phyloP scores from a whole-genome alignment of 2,113 vertebrate species.

The Myrmecobius fasciatus region DNA sequence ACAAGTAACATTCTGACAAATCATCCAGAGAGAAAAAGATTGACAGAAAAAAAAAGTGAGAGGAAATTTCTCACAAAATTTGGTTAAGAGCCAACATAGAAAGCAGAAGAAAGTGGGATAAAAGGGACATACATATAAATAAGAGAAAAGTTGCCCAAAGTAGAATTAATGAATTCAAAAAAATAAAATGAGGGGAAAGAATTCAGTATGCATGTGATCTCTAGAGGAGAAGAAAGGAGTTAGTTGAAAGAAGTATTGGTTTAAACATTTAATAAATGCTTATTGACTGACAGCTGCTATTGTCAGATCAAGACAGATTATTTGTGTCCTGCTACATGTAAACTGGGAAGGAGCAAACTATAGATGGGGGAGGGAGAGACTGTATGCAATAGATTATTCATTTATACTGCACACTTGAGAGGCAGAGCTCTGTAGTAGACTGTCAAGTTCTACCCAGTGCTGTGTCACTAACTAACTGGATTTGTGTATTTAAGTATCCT shows the following conservation, averaged over 20 bases:
- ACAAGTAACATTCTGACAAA: background rate
- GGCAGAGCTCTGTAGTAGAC: background rate
- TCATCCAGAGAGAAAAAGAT: background rate
- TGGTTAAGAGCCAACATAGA: background rate
- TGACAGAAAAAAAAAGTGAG: background rate
- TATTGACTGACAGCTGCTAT: background rate
- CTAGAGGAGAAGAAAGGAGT: background rate
- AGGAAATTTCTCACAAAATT: background rate
- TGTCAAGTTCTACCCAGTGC: background rate
- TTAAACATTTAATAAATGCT: background rate
- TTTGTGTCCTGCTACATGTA: background rate
- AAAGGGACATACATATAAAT: background rate
- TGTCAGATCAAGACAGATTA: background rate
- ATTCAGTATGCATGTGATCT: background rate
- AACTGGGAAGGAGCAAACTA: background rate
- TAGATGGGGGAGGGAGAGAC: background rate
- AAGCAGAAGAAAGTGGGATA: background rate
- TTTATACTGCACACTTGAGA: background rate
- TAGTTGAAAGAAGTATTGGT: background rate
- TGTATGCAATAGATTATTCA: background rate
- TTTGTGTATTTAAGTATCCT: background rate
- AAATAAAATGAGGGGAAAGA: background rate
- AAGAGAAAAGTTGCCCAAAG: background rate
- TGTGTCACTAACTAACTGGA: background rate
- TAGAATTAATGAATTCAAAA: background rate